Conservation (phyloP, 2,113 vertebrate species). For the Cariama cristata region DNA sequence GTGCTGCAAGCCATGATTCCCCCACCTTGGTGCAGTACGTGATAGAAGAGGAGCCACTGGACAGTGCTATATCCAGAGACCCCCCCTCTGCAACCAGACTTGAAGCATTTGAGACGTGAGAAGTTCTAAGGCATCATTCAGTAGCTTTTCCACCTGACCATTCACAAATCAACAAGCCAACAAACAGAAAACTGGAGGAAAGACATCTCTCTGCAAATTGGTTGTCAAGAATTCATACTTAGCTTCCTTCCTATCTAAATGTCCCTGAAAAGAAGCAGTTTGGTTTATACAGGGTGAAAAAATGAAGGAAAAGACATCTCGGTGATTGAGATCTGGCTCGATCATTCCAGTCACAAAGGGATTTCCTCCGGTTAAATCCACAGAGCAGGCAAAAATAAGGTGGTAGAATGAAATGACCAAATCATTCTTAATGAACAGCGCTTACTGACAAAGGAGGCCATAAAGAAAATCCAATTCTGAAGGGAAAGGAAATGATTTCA, state of each 20-base stretch:
- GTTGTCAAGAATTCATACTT: background rate
- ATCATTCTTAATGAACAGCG: background rate
- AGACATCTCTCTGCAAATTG: background rate
- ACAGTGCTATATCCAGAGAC: background rate
- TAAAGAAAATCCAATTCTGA: constrained; percentile 38
- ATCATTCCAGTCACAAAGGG: background rate
- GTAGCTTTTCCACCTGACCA: fast-evolving
- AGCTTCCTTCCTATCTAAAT: background rate
- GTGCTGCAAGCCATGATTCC: background rate
- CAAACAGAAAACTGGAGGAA: background rate
- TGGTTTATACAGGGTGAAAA: background rate
- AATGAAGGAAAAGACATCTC: background rate
- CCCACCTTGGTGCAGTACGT: background rate
- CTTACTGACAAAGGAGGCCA: constrained; percentile 9
- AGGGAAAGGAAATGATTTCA: background rate
- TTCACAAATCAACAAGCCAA: background rate
- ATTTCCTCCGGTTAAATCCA: background rate
- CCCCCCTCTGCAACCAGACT: background rate
- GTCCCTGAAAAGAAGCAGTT: background rate
- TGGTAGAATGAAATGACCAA: background rate
- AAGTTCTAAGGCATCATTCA: background rate
- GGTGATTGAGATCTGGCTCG: background rate
- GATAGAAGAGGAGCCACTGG: background rate
- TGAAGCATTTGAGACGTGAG: background rate
- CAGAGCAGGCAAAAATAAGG: background rate